Conservation (phyloP, 2,113 vertebrate species). For the Globicephala melas region DNA sequence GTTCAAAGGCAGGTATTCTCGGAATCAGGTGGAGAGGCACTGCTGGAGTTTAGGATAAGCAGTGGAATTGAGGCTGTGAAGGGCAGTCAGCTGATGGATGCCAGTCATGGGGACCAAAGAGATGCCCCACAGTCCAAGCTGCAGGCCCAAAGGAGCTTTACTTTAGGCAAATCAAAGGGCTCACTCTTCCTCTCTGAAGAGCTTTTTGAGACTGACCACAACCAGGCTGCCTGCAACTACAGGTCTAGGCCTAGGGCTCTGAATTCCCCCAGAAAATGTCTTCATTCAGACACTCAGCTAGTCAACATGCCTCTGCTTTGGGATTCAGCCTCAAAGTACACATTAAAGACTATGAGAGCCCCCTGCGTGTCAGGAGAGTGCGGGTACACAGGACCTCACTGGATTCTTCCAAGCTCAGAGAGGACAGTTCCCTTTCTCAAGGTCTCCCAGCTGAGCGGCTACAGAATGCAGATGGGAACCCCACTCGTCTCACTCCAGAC, state of each 20-base stretch:
- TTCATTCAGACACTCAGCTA: neutral
- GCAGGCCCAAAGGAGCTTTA: neutral
- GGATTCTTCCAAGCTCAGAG: neutral
- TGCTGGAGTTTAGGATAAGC: neutral
- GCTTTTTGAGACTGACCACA: neutral
- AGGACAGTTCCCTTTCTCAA: neutral
- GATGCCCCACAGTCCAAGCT: neutral
- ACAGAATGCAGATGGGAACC: neutral
- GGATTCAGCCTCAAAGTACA: neutral
- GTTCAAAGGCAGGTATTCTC: neutral
- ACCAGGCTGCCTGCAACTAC: neutral
- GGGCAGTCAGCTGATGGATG: neutral
- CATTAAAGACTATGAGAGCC: neutral
- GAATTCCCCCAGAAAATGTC: neutral
- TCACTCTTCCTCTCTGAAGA: neutral
- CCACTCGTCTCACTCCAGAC: neutral
- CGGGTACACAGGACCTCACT: neutral
- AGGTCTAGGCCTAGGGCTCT: neutral
- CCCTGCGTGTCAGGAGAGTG: neutral
- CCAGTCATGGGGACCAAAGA: neutral
- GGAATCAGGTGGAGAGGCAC: neutral
- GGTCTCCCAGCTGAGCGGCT: neutral
- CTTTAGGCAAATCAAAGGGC: neutral
- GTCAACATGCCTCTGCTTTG: neutral
- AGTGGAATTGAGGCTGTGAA: neutral